Percentiles rank a stretch among this genome's conserved stretches.
These are phyloP conservation scores for Lytechinus pictus DNA, from an alignment of 35 echinoderm and acorn worm species.

Conservation along the genomic window DNA sequence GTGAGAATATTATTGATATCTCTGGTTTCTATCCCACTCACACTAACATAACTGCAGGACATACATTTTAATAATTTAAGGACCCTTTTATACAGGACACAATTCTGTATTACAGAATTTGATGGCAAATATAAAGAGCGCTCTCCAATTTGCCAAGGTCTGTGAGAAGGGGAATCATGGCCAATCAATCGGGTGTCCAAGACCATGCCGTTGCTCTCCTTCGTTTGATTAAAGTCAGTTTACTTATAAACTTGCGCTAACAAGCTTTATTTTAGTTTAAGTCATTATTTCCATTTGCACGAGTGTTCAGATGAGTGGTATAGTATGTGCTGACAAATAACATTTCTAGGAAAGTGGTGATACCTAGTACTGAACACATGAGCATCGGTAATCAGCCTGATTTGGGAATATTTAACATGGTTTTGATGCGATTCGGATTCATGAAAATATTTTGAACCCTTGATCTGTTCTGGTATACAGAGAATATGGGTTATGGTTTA, in stretches of 20 bases:
- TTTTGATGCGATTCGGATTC: neutral
- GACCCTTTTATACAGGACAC: no score
- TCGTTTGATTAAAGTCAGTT: no score
- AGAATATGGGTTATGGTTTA: constrained; percentile 5
- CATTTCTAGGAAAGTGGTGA: neutral
- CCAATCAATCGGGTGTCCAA: no score
- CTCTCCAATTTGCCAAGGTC: no score
- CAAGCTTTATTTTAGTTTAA: neutral
- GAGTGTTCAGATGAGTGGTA: neutral
- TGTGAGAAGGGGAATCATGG: no score
- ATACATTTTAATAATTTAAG: no score
- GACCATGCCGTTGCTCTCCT: no score
- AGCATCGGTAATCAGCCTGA: neutral
- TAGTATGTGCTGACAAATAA: neutral
- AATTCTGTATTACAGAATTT: no score
- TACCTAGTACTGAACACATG: neutral
- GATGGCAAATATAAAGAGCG: no score
- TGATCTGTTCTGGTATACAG: neutral
- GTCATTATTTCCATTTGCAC: neutral
- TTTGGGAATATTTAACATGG: neutral
- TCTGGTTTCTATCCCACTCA: no score
- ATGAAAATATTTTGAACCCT: neutral
- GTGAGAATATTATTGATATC: no score
- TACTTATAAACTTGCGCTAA: neutral
- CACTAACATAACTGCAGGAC: no score